Conservation (phyloP, 2,797 vertebrate species). For the Lepus oiostolus region DNA sequence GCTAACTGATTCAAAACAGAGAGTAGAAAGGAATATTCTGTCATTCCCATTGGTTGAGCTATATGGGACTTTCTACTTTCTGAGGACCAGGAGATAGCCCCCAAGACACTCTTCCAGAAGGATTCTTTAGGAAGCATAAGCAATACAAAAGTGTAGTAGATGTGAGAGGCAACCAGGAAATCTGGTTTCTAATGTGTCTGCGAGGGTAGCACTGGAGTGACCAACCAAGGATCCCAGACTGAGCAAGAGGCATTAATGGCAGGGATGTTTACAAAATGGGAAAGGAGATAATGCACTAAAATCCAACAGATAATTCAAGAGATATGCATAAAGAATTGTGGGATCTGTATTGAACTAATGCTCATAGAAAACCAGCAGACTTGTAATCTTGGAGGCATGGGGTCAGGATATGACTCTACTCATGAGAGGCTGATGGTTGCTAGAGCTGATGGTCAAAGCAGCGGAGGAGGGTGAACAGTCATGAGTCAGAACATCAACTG, state of each 20-base stretch:
- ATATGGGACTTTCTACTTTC: neutral
- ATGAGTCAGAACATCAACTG: constrained; percentile 10
- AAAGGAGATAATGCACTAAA: neutral
- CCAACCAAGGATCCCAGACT: neutral
- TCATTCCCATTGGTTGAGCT: neutral
- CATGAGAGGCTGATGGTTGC: neutral
- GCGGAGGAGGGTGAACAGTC: neutral
- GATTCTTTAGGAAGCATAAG: neutral
- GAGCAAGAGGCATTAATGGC: neutral
- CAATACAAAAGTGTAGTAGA: neutral
- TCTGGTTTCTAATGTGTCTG: neutral
- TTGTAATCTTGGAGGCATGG: neutral
- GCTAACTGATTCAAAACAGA: neutral
- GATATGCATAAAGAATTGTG: neutral
- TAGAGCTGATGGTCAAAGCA: neutral
- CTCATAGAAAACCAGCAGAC: neutral
- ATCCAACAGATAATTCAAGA: neutral
- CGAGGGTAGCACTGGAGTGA: neutral
- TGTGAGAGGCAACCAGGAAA: neutral
- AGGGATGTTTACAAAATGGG: neutral
- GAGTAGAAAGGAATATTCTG: neutral
- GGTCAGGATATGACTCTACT: constrained; percentile 60
- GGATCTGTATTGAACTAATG: neutral
- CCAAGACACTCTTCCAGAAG: neutral
- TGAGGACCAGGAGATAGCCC: neutral